Conservation (phyloP, 2,797 vertebrate species). For the Phylloscopus collybita region DNA sequence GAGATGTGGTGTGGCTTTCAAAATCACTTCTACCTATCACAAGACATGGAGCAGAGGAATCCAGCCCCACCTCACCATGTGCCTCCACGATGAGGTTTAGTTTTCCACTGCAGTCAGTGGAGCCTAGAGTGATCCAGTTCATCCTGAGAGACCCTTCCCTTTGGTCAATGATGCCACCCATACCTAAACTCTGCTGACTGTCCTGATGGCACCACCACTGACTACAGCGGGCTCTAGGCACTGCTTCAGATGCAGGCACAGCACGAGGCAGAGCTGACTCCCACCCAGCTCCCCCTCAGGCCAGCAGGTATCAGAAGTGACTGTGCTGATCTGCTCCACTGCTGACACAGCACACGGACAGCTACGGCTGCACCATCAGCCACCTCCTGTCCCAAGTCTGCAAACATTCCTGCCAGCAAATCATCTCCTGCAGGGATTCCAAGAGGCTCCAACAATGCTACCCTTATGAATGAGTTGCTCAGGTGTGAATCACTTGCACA, state of each 20-base stretch:
- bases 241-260: not conserved
- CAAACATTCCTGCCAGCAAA: not conserved
- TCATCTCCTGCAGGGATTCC: not conserved
- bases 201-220: not conserved
- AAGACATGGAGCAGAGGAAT: not conserved
- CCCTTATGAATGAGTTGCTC: not conserved
- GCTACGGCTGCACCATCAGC: too few relatives aligned
- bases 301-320: not conserved
- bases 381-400: accelerated
- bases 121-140: not conserved
- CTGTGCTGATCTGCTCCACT: accelerated
- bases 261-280: not conserved
- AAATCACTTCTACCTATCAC: not conserved
- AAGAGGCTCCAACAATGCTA: not conserved
- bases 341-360: accelerated
- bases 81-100: not conserved
- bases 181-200: not conserved
- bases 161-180: accelerated
- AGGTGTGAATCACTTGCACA: not conserved
- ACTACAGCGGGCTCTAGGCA: not conserved
- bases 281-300: not conserved
- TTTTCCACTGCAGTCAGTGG: not conserved
- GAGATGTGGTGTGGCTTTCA: not conserved
- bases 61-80: not conserved
- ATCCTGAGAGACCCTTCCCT: not conserved